Base-by-base conservation (phyloP, 2,888 invertebrate genomes). In the Litoditis marina region DNA sequence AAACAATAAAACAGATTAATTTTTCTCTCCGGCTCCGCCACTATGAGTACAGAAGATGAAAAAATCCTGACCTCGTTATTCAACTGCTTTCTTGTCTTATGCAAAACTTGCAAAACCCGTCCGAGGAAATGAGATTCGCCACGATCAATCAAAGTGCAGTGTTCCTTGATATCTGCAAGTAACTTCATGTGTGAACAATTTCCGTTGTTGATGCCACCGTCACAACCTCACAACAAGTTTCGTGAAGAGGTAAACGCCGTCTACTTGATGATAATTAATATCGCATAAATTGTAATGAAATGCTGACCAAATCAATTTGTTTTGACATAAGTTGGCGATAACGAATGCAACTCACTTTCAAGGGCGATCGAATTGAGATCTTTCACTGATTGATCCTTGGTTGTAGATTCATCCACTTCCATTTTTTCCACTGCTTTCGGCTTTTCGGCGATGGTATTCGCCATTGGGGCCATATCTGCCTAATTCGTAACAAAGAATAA, bases 371-470 rank as follows among this genome's bases (percentile, higher is more conserved):
- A 60, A 30, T 68, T 69, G n/a, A 65, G 11, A 54, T 78, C 71
- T 30, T 67, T 69, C 1, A 44, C 60, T 7, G 32, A 51, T 16
- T 60, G 47, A 31, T 68, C 67, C 55, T 75, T 66, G 30, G 52
- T 50, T 25, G 31, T 47, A 7, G 66, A 62, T 46, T 71, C 69
- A 42, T 78, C 78, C 1, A 78, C 76, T 52, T 78, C 78, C 78
- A 78, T 78, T 59, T 74, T 74, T 46, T 73, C 73, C 25, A 67
- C 73, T n/a, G n/a, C n/a, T n/a, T n/a, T n/a, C n/a, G n/a, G n/a
- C n/a, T 50, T 50, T 27, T 25, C 50, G 2, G 32, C 62, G 22
- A 22, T 47, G 1, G 46, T 30, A 31, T 36, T 28, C n/a, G 62
- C 32, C 51, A 57, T 52, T 28, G 56, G 28, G 8, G 56, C 49